Percentiles rank a stretch among this genome's conserved stretches.
phyloP scores from a whole-genome alignment of 2,113 vertebrate species.

The Cnemophilus loriae region DNA sequence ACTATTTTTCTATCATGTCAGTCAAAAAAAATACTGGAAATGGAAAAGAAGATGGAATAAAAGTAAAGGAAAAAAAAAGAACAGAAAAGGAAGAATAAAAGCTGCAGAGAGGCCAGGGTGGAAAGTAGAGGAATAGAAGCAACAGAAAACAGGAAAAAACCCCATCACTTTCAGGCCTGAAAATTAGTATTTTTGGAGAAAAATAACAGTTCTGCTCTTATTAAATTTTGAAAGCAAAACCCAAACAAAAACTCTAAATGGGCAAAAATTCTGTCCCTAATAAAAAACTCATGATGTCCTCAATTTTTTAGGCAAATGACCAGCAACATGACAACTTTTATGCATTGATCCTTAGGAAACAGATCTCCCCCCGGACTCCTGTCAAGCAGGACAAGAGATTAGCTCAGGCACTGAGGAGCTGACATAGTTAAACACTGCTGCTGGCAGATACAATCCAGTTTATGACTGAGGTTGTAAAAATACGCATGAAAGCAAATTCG shows the following conservation, averaged over 20 bases:
- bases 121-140: not conserved
- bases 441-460: conserved; percentile 39
- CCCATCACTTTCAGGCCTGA: not conserved
- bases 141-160: not conserved
- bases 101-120: not conserved
- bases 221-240: not conserved
- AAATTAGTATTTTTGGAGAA: not conserved
- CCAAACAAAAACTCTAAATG: not conserved
- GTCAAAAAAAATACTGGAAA: not conserved
- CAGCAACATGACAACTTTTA: not conserved
- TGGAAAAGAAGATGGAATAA: not conserved
- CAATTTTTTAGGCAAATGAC: not conserved
- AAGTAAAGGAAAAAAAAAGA: not conserved
- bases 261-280: not conserved
- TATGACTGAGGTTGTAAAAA: conserved; percentile 43
- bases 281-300: not conserved
- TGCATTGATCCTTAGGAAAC: not conserved
- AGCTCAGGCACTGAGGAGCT: conserved; percentile 14
- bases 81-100: not conserved
- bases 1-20: not conserved
- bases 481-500: conserved; percentile 31
- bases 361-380: not conserved
- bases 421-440: conserved; percentile 52
- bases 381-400: conserved; percentile 47
- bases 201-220: not conserved